A percentile compares a stretch with the other conserved stretches of the same genome.
Conservation (phyloP, 2,888 invertebrate genomes). For the Microplitis manilae region DNA sequence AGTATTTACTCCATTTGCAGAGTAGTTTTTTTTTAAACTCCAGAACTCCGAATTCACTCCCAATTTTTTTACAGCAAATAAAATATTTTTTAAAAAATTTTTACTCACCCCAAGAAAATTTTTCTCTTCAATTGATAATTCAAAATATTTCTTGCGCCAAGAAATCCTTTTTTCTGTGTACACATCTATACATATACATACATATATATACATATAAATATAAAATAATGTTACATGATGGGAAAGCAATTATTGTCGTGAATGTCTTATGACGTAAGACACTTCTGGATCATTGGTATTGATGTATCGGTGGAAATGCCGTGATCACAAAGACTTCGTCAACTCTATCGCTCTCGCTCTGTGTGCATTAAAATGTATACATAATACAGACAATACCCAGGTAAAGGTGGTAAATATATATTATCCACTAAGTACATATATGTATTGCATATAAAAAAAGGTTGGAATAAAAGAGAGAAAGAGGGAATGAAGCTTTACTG, state of each 20-base stretch:
- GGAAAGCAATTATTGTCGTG: slow-evolving; percentile 6
- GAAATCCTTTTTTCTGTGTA: neutral
- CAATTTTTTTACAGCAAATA: no score
- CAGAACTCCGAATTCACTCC: no score
- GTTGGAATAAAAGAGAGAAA: no score
- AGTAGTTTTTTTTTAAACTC: no score
- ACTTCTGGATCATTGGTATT: slow-evolving; percentile 30
- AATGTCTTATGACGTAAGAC: slow-evolving; percentile 24
- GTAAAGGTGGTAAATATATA: slow-evolving; percentile 11
- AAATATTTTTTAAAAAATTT: no score
- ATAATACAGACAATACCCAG: neutral
- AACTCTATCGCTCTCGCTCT: neutral
- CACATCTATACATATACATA: neutral
- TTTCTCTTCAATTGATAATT: no score
- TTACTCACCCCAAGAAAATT: no score
- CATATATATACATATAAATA: slow-evolving; percentile 10
- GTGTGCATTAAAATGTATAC: no score
- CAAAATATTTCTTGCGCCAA: neutral
- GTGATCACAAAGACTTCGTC: slow-evolving; percentile 3
- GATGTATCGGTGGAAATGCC: slow-evolving; percentile 23
- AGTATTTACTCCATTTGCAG: no score
- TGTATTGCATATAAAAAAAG: no score
- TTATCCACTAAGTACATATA: neutral
- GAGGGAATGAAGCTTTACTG: no score
- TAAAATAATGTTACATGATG: neutral